Evolutionary conservation across 23 tunicate genomes (phyloP), one percentile per base, ranked within the genome.

Genomic region (Trididemnum nubilum): DNA sequence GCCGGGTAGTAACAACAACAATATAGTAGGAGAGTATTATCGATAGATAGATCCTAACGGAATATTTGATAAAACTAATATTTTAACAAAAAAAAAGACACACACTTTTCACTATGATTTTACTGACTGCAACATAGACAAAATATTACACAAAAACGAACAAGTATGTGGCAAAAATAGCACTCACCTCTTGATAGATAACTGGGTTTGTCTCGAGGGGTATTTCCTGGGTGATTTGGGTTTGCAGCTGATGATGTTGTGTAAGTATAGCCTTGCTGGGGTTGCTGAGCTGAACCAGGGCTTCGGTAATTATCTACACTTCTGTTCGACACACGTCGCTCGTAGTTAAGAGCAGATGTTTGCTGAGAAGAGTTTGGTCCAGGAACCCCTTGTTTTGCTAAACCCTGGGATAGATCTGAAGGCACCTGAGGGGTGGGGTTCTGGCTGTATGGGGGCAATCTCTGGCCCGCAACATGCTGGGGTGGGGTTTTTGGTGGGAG

Each of bases 251-350:
- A 34, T 4, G 74, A 69, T 7, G 74, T 32, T 32, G 39, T 7
- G 39, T 69, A 69, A 21, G 58, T 30, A 21, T 73, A 26, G 3
- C 5, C 28, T 39, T 73, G 78, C 28, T 39, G 58, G 12, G 19
- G 75, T 23, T 19, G 38, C 58, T 39, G 58, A n/a, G 58, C 58
- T 5, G 78, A 73, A 26, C 30, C 28, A 2, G 78, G 28, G 9
- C 9, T 73, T 23, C 78, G 21, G 58, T 38, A 73, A 73, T 38
- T 73, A 7, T 73, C 78, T 26, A 25, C 58, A 26, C 32, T 38
- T 39, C 78, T 73, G 78, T 73, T 73, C 27, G 78, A 38, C 29
- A 40, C 2, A 4, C 58, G 58, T 2, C 78, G 78, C 58, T 73
- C 58, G 24, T 73, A 38, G 78, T 39, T 67, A 7, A 5, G 74